These are phyloP conservation scores for Dicerorhinus sumatrensis DNA, from an alignment of 2,113 vertebrate species.

Conservation along the genomic window DNA sequence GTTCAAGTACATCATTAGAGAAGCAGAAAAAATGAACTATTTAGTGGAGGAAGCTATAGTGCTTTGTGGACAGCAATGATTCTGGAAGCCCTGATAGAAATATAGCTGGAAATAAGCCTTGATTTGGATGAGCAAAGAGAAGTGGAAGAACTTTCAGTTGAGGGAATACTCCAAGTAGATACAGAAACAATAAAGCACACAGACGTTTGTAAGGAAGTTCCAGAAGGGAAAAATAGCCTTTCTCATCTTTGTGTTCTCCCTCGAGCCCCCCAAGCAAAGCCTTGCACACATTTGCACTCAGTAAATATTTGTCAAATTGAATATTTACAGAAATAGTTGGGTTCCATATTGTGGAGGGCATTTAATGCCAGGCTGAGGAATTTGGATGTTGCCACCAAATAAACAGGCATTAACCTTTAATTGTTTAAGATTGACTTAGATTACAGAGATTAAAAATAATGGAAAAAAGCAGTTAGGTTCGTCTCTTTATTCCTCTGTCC, in stretches of 20 bases:
- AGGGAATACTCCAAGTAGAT: neutral
- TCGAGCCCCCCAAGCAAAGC: neutral
- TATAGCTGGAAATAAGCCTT: neutral
- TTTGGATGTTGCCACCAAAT: constrained; percentile 19
- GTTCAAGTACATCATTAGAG: neutral
- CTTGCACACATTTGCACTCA: neutral
- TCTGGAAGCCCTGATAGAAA: neutral
- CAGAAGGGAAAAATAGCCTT: neutral
- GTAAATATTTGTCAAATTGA: neutral
- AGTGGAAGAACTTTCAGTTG: neutral
- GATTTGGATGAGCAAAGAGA: constrained; percentile 17
- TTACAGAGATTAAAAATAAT: neutral
- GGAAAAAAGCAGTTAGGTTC: neutral
- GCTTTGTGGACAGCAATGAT: neutral
- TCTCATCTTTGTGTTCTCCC: neutral
- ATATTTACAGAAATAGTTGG: neutral
- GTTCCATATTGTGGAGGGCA: neutral
- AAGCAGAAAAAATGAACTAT: neutral
- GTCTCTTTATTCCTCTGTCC: neutral
- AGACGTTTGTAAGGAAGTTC: neutral
- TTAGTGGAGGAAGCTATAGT: neutral
- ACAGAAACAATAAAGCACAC: neutral
- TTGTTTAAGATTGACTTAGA: neutral
- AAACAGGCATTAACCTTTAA: neutral
- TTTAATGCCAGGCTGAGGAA: neutral